These are phyloP conservation scores for Hypercompe scribonia DNA, from an alignment of 2,888 invertebrate species.

Conservation along the genomic window DNA sequence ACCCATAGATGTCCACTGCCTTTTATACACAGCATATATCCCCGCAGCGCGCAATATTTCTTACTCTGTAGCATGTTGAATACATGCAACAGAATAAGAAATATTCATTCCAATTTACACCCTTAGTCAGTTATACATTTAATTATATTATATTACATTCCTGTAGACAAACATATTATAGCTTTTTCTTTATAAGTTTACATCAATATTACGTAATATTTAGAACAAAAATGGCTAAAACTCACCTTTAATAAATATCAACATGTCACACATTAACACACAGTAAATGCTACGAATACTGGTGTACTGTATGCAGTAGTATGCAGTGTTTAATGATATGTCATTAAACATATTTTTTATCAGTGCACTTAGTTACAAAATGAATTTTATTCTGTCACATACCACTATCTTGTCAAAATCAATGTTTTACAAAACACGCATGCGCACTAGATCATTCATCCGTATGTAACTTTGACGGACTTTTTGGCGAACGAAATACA, in stretches of 20 bases:
- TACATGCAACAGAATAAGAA: too few species aligned
- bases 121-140: neutral
- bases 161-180: neutral
- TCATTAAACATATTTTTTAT: slow-evolving; percentile 10
- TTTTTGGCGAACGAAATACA: neutral
- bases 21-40: neutral
- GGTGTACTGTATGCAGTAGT: slow-evolving; percentile 3
- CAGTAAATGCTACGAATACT: neutral
- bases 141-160: neutral
- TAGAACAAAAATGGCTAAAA: neutral
- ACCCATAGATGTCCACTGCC: neutral
- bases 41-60: neutral
- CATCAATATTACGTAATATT: neutral
- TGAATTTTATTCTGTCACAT: slow-evolving; percentile 13
- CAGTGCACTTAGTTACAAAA: slow-evolving; percentile 6
- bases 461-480: neutral
- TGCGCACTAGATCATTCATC: slow-evolving; percentile 2
- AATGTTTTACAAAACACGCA: slow-evolving; percentile 14
- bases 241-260: slow-evolving; percentile 8
- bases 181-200: neutral
- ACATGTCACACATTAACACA: slow-evolving; percentile 9
- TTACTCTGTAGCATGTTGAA: neutral
- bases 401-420: neutral
- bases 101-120: neutral
- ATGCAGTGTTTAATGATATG: too few species aligned